These are phyloP conservation scores for Lasiurus borealis DNA, from an alignment of 2,113 vertebrate genomes.

Conservation along the genomic window DNA sequence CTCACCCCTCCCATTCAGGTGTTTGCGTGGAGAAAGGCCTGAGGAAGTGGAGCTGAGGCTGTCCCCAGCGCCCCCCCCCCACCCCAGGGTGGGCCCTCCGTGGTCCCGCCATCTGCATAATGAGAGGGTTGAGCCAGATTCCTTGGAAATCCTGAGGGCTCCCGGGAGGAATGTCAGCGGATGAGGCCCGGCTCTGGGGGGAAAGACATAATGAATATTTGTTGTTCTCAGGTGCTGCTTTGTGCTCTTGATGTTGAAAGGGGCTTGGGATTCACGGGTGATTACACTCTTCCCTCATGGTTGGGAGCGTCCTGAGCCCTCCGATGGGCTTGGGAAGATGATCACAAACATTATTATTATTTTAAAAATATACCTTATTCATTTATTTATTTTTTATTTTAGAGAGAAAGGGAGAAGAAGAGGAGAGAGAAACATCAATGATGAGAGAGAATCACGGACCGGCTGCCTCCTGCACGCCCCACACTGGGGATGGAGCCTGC, in stretches of 20 bases:
- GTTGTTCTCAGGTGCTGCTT: slow-evolving; percentile 9
- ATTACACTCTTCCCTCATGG: slow-evolving; percentile 12
- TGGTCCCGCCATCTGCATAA: background rate
- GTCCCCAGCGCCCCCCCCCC: accelerated
- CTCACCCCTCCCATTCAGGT: background rate
- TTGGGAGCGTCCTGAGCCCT: background rate
- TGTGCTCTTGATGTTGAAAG: slow-evolving; percentile 17
- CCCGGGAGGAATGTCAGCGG: background rate
- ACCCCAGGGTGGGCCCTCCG: background rate
- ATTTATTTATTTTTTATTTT: too few species aligned
- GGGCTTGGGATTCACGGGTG: background rate
- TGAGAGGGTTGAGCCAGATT: background rate
- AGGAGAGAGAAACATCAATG: too few species aligned
- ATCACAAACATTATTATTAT: background rate
- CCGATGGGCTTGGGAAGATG: background rate
- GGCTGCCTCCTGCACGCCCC: too few species aligned
- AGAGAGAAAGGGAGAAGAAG: too few species aligned
- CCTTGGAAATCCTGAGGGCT: background rate
- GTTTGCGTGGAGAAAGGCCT: background rate
- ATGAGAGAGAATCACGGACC: too few species aligned
- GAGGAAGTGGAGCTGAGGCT: background rate
- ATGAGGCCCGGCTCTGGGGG: background rate
- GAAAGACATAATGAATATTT: slow-evolving; percentile 26
- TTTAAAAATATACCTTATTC: too few species aligned
- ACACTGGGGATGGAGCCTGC: too few species aligned